phyloP scores from a whole-genome alignment of 2,113 vertebrate species.

The Xiphophorus hellerii region DNA sequence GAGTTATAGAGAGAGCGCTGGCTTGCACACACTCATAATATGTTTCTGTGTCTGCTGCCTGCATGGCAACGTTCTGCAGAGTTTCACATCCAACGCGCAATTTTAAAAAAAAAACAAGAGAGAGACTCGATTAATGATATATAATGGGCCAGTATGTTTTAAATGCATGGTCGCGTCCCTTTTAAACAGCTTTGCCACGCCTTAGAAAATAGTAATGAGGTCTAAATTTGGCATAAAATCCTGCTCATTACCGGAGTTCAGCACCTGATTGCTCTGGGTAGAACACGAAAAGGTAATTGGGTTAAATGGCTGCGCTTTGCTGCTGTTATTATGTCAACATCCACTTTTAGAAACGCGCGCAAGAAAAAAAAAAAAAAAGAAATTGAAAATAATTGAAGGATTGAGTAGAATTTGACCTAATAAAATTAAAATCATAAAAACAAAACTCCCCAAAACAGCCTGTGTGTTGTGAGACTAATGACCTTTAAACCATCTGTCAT shows the following conservation, averaged over 20 bases:
- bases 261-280: conserved; percentile 95
- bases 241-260: conserved; percentile 98
- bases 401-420: neutral
- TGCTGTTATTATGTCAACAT: conserved; percentile 81
- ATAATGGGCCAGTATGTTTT: conserved; percentile 77
- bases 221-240: conserved; percentile 99
- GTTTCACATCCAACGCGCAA: conserved; percentile 72
- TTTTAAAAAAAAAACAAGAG: conserved; percentile 29
- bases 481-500: conserved; percentile 57
- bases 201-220: conserved; percentile 89
- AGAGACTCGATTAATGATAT: conserved; percentile 74
- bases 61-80: conserved; percentile 47
- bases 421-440: neutral
- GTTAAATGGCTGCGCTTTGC: conserved; percentile 87
- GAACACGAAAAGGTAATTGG: conserved; percentile 94
- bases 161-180: conserved; percentile 74
- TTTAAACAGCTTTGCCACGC: conserved; percentile 83
- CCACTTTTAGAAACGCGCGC: conserved; percentile 62
- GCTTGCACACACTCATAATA: conserved; percentile 9
- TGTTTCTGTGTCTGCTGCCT: conserved; percentile 15
- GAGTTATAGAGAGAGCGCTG: conserved; percentile 70
- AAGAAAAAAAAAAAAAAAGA: neutral
- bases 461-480: conserved; percentile 34
- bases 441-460: neutral
- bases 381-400: neutral